Evolutionary conservation across 2,797 vertebrate species (phyloP), one percentile per base, ranked within the genome.

Genomic region (Myioborus miniatus): DNA sequence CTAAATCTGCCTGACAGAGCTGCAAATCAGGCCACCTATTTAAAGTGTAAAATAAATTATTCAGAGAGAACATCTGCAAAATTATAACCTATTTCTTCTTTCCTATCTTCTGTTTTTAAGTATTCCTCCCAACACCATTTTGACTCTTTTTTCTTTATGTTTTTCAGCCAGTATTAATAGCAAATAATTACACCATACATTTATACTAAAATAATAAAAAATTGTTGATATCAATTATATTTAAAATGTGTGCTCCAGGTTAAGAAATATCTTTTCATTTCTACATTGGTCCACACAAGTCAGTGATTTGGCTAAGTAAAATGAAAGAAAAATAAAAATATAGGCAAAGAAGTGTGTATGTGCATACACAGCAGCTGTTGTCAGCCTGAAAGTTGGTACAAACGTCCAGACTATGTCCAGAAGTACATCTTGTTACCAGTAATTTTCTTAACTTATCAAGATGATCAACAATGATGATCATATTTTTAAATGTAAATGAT

Each of bases 41-140:
- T 82, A n/a, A 82, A 90, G 37, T 46, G 68, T 62, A 79, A 82
- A 89, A 84, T 64, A 89, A 88, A 84, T 89, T 83, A 84, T 77
- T 89, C 64, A 95, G 27, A 68, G 22, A 47, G 20, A 94, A 64
- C 58, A 85, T 77, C 64, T 92, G 70, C 79, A 92, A 94, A 92
- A 92, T 58, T 89, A 52, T 74, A 90, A 68, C 52, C 64, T 60
- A 49, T 74, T 94, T 84, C 41, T 84, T 90, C 44, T 82, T 82
- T 79, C 64, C 9, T 26, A 14, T 55, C 63, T 67, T 80, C 34
- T 55, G 8, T 24, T 94, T 87, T 43, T 43, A 85, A 53, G 13
- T 17, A 68, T 79, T 70, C 29, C 11, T 82, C 22, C 18, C 29
- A 64, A 20, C 11, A 64, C 16, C 21, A 75, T 76, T 92, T 76